Conservation (phyloP, 2,888 invertebrate genomes). For the Tenodera sinensis region DNA sequence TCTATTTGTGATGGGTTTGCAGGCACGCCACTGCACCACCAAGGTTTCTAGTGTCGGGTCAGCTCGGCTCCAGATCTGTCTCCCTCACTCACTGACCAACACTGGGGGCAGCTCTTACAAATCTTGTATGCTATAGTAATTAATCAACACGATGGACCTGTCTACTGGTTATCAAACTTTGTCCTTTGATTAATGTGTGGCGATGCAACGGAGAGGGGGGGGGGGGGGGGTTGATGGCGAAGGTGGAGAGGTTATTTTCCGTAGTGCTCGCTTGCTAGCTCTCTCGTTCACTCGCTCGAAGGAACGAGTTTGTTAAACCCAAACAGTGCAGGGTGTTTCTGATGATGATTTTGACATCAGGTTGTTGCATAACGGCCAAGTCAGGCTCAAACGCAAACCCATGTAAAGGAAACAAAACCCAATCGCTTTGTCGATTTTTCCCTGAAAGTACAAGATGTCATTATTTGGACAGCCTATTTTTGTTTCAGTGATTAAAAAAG, state of each 20-base stretch:
- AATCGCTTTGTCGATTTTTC: too few species aligned
- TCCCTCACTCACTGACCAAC: background rate
- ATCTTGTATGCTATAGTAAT: conserved; percentile 23
- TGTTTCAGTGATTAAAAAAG: too few species aligned
- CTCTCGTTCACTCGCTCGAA: too few species aligned
- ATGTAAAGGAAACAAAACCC: background rate
- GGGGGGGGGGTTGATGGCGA: background rate
- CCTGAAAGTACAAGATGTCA: too few species aligned
- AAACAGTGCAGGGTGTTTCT: background rate
- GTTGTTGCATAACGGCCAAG: background rate
- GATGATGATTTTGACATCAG: background rate
- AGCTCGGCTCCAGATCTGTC: background rate
- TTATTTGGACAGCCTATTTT: too few species aligned
- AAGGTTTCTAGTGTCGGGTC: background rate
- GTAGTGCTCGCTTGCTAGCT: background rate
- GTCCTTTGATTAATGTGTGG: conserved; percentile 28
- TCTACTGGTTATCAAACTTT: conserved; percentile 26
- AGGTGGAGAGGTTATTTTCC: conserved; percentile 1
- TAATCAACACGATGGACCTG: conserved; percentile 27
- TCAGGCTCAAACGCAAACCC: background rate
- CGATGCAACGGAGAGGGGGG: background rate
- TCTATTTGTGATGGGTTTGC: too few species aligned
- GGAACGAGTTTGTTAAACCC: conserved; percentile 10
- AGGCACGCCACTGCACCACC: background rate
- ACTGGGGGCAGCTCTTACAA: conserved; percentile 4